Evolutionary conservation across 2,888 invertebrate genomes (phyloP).

Genomic region (Acanthosepion pharaonis): DNA sequence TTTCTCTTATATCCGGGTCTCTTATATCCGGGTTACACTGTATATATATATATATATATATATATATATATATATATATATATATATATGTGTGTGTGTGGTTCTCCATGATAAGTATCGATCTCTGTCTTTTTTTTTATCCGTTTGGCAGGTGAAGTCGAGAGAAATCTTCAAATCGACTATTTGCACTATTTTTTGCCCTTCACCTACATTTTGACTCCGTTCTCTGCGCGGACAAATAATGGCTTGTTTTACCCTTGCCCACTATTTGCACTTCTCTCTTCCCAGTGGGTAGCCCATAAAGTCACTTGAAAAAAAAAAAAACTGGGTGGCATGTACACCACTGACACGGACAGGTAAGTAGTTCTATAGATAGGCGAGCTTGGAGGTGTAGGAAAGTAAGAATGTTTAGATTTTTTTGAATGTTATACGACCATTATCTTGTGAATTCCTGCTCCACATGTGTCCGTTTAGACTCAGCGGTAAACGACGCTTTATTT

Average conservation of each 20-base stretch:
- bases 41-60: neutral
- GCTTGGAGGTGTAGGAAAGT: neutral
- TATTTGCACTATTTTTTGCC: neutral
- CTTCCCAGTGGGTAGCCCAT: neutral
- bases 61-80: neutral
- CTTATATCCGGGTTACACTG: no score
- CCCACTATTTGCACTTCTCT: neutral
- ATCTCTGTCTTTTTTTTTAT: neutral
- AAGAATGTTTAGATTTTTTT: neutral
- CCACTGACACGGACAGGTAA: neutral
- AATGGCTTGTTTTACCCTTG: neutral
- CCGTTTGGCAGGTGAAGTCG: neutral
- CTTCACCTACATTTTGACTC: constrained; percentile 6
- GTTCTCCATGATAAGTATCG: neutral
- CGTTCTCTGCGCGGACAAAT: neutral
- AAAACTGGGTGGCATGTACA: neutral
- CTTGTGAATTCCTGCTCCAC: neutral
- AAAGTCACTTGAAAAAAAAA: neutral
- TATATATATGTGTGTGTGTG: no score
- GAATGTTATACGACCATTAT: neutral
- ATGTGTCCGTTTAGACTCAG: neutral
- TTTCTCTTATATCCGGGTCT: no score
- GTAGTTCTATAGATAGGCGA: neutral
- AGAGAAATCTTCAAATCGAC: neutral
- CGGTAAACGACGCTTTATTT: neutral